Base-by-base conservation (phyloP, 2,113 vertebrate genomes). In the Polypterus bichir region DNA sequence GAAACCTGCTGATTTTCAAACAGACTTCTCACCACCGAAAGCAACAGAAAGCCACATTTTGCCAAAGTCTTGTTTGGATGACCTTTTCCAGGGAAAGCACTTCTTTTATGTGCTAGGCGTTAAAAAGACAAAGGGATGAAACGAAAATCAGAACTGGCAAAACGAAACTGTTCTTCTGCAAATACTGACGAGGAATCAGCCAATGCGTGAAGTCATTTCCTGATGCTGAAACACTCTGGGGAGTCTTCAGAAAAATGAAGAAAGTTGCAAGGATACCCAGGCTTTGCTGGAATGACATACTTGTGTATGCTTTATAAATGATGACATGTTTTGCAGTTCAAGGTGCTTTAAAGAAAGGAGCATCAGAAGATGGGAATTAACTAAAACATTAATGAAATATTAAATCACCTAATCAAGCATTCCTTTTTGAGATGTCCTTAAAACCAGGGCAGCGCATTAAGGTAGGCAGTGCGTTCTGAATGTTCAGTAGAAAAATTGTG, bases 401-500 rank as follows among this genome's bases (percentile, higher is more conserved):
- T 55, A 5, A 4, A 10, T 55, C 54, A 27, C 27, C 54, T 10
- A 10, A 55, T 55, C 54, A 55, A 55, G 44, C 10, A 55, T 55
- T 6, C 9, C 27, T 55, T 55, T 55, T 10, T 27, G 44, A 6
- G 44, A 8, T 55, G 54, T 11, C 54, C 54, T 55, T 55, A 55
- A 55, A 55, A 55, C 44, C 5, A 27, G 54, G 54, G 54, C 9
- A 55, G n/a, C 47, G 48, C 6, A 59, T 47, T 46, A 47, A 49
- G 9, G 5, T 49, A 60, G 5, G 2, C 27, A 27, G 27, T 27
- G 27, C 27, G 27, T 27, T 27, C 27, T 27, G 27, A 27, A 27
- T 27, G 27, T 27, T 72, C 72, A 70, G 76, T 71, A 75, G 57
- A 82, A 85, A 86, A 84, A 87, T 84, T 85, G 76, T 84, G 77